phyloP scores from a whole-genome alignment of 2,113 vertebrate genomes.

The Syrmaticus mikado region DNA sequence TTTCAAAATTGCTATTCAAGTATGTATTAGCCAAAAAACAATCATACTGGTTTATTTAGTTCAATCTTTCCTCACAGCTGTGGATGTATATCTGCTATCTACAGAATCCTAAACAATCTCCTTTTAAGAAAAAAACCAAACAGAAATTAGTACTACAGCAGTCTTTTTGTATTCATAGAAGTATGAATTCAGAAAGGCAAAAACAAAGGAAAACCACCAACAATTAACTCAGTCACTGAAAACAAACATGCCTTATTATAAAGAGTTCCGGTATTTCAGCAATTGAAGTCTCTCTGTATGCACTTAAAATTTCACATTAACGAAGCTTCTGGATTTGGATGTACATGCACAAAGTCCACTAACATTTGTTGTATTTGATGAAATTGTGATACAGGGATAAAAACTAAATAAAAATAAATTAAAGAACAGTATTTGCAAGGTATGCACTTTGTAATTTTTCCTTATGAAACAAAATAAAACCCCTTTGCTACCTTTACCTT shows the following conservation, averaged over 20 bases:
- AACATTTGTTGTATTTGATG: not conserved
- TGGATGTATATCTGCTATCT: not conserved
- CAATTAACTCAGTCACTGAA: not conserved
- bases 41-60: not conserved
- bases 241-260: not conserved
- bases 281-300: not conserved
- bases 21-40: not conserved
- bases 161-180: not conserved
- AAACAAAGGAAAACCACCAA: not conserved
- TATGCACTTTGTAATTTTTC: not conserved
- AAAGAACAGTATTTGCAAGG: not conserved
- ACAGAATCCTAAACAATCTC: not conserved
- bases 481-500: not conserved
- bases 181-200: not conserved
- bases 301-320: not conserved
- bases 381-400: not conserved
- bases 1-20: not conserved
- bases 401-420: not conserved
- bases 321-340: not conserved
- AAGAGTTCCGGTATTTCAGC: not conserved
- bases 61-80: not conserved
- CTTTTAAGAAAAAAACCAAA: not conserved
- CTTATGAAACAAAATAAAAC: not conserved
- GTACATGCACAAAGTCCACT: not conserved
- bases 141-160: not conserved